phyloP scores from a whole-genome alignment of 2,113 vertebrate genomes.

The Archilochus colubris region DNA sequence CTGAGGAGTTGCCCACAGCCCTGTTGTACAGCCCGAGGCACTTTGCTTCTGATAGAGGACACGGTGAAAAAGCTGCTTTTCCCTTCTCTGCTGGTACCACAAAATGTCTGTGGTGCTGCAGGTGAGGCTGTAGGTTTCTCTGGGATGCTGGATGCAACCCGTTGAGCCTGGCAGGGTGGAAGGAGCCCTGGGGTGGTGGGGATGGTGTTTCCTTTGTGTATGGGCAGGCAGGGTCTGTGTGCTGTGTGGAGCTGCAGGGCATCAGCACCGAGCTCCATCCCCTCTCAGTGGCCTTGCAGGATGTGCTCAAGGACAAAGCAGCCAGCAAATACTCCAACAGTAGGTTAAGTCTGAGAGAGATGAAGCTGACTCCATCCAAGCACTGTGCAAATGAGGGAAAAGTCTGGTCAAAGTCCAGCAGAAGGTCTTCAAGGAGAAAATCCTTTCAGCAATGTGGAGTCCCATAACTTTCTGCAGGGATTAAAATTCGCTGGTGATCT shows the following conservation, averaged over 20 bases:
- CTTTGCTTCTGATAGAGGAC: neutral
- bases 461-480: neutral
- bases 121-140: neutral
- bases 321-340: neutral
- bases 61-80: neutral
- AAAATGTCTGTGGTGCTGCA: neutral
- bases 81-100: neutral
- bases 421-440: neutral
- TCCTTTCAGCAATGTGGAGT: neutral
- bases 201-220: neutral
- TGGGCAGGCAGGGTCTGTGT: neutral
- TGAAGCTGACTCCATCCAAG: no score
- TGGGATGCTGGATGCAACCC: neutral
- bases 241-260: neutral
- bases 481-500: neutral
- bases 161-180: neutral
- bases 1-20: neutral
- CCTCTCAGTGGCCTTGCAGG: neutral
- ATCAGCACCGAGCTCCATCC: neutral
- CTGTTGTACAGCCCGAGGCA: accelerated
- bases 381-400: neutral
- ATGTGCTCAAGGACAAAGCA: neutral
- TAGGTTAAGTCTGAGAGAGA: neutral
- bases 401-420: neutral
- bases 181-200: neutral